Percentiles rank a stretch among this genome's conserved stretches.
Conservation (phyloP, 2,888 invertebrate genomes). For the Piscicola geometra region DNA sequence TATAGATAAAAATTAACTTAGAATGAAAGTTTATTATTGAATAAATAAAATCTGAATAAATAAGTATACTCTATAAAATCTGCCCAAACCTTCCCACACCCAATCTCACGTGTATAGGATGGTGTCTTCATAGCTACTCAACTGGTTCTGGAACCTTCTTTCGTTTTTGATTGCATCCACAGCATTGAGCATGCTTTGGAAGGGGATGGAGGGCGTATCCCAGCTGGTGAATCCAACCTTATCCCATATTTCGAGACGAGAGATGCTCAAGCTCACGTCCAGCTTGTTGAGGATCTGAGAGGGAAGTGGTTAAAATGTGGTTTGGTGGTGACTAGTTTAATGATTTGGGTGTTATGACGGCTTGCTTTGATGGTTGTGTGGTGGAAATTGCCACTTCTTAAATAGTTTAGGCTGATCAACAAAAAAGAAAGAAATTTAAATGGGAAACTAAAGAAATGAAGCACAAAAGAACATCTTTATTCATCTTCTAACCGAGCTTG, state of each 20-base stretch:
- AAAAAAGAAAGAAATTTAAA: background rate
- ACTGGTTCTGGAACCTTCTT: background rate
- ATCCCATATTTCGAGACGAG: conserved; percentile 23
- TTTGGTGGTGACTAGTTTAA: background rate
- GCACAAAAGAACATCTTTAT: background rate
- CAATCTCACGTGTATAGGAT: conserved; percentile 24
- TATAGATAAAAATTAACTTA: too few relatives aligned
- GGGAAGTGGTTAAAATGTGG: background rate
- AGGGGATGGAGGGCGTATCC: background rate
- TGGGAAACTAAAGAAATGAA: background rate
- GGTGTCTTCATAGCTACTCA: conserved; percentile 6
- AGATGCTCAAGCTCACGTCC: background rate
- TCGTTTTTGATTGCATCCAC: background rate
- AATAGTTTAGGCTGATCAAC: too few relatives aligned
- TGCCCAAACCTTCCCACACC: too few relatives aligned
- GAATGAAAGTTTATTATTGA: too few relatives aligned
- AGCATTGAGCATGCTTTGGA: background rate
- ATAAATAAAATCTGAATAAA: too few relatives aligned
- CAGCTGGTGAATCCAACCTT: conserved; percentile 1
- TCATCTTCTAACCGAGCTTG: background rate
- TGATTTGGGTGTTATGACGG: too few relatives aligned
- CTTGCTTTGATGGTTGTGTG: background rate
- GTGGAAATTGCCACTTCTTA: background rate
- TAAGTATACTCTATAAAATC: too few relatives aligned
- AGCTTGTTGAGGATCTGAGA: conserved; percentile 8